phyloP scores from a whole-genome alignment of 2,888 invertebrate genomes.

The Acanthococcus lagerstroemiae region DNA sequence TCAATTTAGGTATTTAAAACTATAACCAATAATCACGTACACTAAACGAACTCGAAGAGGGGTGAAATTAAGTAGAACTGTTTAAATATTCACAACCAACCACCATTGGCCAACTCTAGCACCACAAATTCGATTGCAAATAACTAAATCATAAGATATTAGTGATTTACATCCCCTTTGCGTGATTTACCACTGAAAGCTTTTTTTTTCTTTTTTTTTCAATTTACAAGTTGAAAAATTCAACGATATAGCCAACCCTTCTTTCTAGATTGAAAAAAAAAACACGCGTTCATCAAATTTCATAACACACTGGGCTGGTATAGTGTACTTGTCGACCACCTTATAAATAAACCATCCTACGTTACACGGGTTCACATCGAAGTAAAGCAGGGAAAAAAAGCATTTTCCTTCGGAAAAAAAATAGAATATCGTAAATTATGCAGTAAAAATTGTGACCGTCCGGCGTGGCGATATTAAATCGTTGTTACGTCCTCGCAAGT shows the following conservation, averaged over 20 bases:
- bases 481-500: conserved; percentile 28
- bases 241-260: no score
- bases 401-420: neutral
- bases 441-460: conserved; percentile 28
- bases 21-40: no score
- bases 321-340: neutral
- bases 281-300: neutral
- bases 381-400: neutral
- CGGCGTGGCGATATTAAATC: conserved; percentile 23
- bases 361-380: neutral
- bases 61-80: no score
- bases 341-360: neutral
- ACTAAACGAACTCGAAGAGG: no score
- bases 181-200: no score
- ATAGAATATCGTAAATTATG: conserved; percentile 26
- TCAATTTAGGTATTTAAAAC: no score
- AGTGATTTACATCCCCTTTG: neutral
- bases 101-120: no score
- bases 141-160: neutral
- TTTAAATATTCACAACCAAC: no score
- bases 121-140: no score
- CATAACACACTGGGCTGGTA: neutral
- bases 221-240: no score
- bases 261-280: neutral
- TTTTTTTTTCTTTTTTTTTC: no score